Base-by-base conservation (phyloP, 2,888 invertebrate genomes). In the Lepetodrilus schrolli region DNA sequence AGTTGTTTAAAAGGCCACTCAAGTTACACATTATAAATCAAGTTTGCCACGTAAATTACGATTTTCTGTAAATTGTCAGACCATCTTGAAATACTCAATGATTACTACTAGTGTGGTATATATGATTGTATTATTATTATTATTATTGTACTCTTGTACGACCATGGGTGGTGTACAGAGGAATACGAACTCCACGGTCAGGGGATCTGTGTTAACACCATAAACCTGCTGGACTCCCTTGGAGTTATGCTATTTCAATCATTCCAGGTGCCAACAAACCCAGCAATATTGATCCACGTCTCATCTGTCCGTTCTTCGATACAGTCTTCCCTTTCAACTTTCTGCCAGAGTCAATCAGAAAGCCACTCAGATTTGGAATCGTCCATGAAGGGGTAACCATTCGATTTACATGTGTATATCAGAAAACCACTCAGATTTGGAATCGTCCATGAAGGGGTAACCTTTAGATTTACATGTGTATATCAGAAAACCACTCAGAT, bases 241-340 rank as follows among this genome's bases (percentile, higher is more conserved):
- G 5, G 5, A 8, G 7, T 8, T 47, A 47, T 47, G 47, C 17
- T 47, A 13, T 30, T 5, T 10, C 20, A 23, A 30, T 23, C 10
- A 10, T 76, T 76, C 1, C 74, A 88, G 87, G 87, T 34, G 76
- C 66, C 49, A 78, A 79, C 30, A 77, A 82, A 48, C 83, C 87
- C 4, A 77, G 77, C 70, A 76, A 80, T 4, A 7, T 87, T 21
- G 84, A 88, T 65, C 81, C 87, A 2, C 72, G 81, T 21, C 74
- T 87, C 26, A 86, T 87, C 38, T 82, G 84, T 66, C 87, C 88
- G 5, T 17, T 87, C 5, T 86, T 85, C 77, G 87, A 88, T 75
- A 78, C 83, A 17, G 34, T 86, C 13, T 85, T 82, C 48, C 87
- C 87, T 2, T 76, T 76, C 72, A 23, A 23, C 34, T 86, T 80